These are phyloP conservation scores for Ceratotherium simum DNA, from an alignment of 2,113 vertebrate genomes.

Conservation along the genomic window DNA sequence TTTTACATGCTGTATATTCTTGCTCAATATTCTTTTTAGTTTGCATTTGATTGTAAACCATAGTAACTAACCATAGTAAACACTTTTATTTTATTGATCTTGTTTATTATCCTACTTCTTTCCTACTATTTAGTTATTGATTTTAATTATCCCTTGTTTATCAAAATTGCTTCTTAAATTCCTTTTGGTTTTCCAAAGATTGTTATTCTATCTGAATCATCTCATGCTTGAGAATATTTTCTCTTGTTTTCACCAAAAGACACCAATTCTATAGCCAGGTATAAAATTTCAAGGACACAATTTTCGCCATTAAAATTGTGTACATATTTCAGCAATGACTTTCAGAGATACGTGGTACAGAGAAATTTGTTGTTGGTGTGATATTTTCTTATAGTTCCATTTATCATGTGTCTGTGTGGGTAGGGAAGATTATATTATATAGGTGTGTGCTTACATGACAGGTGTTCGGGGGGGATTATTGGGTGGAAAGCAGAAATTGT, in stretches of 20 bases:
- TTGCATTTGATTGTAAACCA: not conserved
- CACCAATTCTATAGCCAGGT: not conserved
- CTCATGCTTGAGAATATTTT: not conserved
- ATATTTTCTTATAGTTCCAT: not conserved
- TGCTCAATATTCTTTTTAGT: not conserved
- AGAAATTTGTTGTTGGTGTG: not conserved
- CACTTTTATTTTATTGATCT: not conserved
- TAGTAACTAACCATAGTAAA: too few relatives aligned
- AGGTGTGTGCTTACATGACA: not conserved
- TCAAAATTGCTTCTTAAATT: not conserved
- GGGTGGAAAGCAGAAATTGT: not conserved
- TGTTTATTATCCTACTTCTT: not conserved
- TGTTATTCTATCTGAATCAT: not conserved
- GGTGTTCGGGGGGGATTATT: not conserved
- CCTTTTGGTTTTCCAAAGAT: not conserved
- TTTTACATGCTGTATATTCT: not conserved
- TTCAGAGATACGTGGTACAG: not conserved
- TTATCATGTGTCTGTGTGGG: not conserved
- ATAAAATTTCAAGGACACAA: not conserved
- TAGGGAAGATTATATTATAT: not conserved
- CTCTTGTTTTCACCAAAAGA: not conserved
- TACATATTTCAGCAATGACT: not conserved
- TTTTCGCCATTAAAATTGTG: not conserved
- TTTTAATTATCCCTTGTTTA: conserved; percentile 31
- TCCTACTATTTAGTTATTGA: not conserved